Evolutionary conservation across 2,888 invertebrate species (phyloP), one percentile per base, ranked within the genome.

Genomic region (Epirrhoe tristata): DNA sequence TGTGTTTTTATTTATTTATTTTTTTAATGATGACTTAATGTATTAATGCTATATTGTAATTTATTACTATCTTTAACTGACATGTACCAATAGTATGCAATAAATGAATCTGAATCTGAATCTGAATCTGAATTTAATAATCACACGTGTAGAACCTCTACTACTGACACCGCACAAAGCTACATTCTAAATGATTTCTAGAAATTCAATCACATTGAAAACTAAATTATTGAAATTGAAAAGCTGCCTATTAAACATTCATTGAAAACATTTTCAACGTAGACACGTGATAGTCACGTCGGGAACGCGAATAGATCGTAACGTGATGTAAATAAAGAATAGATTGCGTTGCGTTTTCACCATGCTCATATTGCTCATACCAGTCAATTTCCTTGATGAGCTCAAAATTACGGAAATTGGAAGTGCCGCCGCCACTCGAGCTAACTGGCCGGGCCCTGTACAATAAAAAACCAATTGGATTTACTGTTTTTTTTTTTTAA

Each of bases 351-450:
- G 81, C 83, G 83, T 83, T 85, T 86, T 86, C 88, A 63, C 64
- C 36, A 24, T 46, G 32, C 56, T 32, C 17, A 50, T 53, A 83
- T 82, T 46, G 32, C 56, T 32, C 17, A 50, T 53, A 83, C 82
- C 81, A 87, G 85, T 88, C 91, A 90, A 91, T 91, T 91, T 91
- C 89, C 88, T 89, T 90, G 89, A 91, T 91, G 89, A 90, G 89
- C 83, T 89, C 84, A 89, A 90, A 90, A 90, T 91, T 90, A 90
- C 88, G 90, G 89, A 91, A 91, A 91, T 91, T 90, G 87, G 82
- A 86, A 86, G 81, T 78, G 84, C 79, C 81, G 74, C 74, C 76
- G 73, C 71, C 61, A 51, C 69, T 71, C 74, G 65, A 65, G 66
- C 43, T 16, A 54, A 54, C 54, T 17, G 12, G 51, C n/a, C 17